Evolutionary conservation across 2,797 vertebrate genomes (phyloP).

Genomic region (Acanthornis magna): DNA sequence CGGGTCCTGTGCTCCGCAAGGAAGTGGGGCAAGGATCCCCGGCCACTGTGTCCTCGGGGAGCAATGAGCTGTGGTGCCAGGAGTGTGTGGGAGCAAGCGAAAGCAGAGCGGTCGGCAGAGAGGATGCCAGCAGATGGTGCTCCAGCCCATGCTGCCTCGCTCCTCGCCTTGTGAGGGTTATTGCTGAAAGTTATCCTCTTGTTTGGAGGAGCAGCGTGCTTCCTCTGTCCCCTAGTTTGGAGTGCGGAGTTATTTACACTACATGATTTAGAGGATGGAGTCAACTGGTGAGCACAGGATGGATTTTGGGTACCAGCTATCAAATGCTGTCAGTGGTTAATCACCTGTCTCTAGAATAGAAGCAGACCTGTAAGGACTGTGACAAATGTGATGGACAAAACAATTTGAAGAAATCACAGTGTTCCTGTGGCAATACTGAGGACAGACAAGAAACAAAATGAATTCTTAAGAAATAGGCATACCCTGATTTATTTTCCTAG

Average conservation of each 20-base stretch:
- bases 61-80: neutral
- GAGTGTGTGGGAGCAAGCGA: neutral
- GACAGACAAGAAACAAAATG: neutral
- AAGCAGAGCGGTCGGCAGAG: neutral
- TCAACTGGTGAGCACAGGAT: neutral
- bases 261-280: neutral
- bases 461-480: neutral
- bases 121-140: constrained; percentile 49
- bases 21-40: too few relatives aligned
- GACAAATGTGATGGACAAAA: neutral
- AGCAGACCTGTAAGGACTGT: neutral
- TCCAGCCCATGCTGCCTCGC: neutral
- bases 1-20: accelerated
- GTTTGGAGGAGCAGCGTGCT: neutral
- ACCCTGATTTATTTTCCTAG: neutral
- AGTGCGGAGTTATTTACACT: neutral
- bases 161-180: neutral
- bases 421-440: neutral
- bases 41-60: accelerated
- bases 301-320: neutral
- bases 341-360: neutral
- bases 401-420: neutral
- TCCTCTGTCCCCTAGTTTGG: neutral
- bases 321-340: neutral
- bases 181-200: neutral